Base-by-base conservation (phyloP, 2,888 invertebrate genomes). In the Epiblema foenella region DNA sequence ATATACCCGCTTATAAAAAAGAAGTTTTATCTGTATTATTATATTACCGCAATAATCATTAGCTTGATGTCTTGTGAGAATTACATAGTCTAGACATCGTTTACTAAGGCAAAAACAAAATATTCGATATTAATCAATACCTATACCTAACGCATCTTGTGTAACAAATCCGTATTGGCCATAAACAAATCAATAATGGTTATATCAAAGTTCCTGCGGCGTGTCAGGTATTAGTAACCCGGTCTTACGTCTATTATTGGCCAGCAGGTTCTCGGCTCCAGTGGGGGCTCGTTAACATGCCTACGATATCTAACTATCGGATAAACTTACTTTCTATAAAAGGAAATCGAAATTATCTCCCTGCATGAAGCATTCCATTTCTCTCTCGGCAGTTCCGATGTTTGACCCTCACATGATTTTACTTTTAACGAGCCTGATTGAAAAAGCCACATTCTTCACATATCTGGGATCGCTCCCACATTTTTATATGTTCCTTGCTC, bases 311-410 rank as follows among this genome's bases (percentile, higher is more conserved):
- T 83, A 83, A 79, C 83, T 84, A 90, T 88, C 85, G 82, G 85
- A 87, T 89, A 89, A 87, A 89, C 83, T 93, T 89, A 92, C 93
- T 93, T 93, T 93, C 93, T 93, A 92, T 88, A 90, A 90, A 91
- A 91, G 90, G 91, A 93, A 92, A 93, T 91, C 92, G 91, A 92
- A 92, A 92, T 91, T 89, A 88, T 88, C 86, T 89, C 85, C 88
- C 85, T 86, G 85, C 87, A 87, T 87, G 86, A 85, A 82, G 86
- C 90, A 91, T 90, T 90, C 89, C 89, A 89, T 90, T 93, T 91
- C 90, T 89, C 90, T 89, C 87, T 87, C 87, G 82, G 83, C 85
- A 87, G 86, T 89, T 91, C 88, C 88, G 86, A 88, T 91, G 89
- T 90, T 90, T 87, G 88, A 85, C 84, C 84, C 82, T 79, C 80